A percentile compares a stretch with the other conserved stretches of the same genome.
Conservation (phyloP, 2,888 invertebrate genomes). For the Carabus problematicus region DNA sequence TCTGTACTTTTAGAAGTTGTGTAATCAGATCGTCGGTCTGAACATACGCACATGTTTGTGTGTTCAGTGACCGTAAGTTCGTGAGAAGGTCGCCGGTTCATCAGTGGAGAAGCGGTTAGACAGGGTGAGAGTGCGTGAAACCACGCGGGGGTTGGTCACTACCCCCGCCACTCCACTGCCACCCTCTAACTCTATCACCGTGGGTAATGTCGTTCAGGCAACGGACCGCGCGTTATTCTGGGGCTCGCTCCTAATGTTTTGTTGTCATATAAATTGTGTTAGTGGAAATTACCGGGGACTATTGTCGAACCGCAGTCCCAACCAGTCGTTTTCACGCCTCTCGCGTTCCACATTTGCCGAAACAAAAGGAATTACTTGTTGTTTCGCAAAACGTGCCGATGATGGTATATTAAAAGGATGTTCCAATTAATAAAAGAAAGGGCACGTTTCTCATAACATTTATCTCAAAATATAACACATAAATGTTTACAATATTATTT, state of each 20-base stretch:
- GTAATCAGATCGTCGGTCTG: too few species aligned
- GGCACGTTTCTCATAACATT: too few species aligned
- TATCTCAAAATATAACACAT: too few species aligned
- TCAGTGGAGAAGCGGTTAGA: neutral
- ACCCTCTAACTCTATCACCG: neutral
- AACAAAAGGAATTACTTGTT: constrained; percentile 24
- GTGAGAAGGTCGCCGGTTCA: constrained; percentile 6
- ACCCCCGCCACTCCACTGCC: neutral
- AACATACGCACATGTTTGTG: neutral
- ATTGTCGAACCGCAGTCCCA: constrained; percentile 13
- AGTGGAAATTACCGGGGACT: constrained; percentile 17
- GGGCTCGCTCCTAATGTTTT: constrained; percentile 15
- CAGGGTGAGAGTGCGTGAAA: too few species aligned
- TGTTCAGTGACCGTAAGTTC: constrained; percentile 6
- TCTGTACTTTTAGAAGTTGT: too few species aligned
- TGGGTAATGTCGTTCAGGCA: constrained; percentile 5
- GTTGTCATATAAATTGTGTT: constrained; percentile 19
- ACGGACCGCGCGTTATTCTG: constrained; percentile 13
- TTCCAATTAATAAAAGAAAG: neutral
- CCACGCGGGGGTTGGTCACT: neutral
- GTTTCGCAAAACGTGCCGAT: neutral
- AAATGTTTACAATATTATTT: too few species aligned
- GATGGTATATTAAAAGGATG: constrained; percentile 12
- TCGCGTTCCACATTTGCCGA: constrained; percentile 22
- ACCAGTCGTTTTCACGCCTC: constrained; percentile 20